Conservation (phyloP, 1,140 invertebrate species). For the Apis dorsata region DNA sequence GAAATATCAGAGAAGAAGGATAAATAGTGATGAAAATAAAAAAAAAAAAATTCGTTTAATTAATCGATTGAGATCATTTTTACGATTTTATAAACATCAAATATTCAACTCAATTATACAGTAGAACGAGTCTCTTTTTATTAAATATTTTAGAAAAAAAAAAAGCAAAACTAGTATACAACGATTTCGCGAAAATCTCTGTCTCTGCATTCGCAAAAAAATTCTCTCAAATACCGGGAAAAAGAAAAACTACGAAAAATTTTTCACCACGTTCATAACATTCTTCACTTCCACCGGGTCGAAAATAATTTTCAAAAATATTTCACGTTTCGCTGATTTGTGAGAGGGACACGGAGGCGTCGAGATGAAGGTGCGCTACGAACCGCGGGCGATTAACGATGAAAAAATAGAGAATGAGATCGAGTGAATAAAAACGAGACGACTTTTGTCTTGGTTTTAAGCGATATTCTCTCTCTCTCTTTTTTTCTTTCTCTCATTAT, state of each 20-base stretch:
- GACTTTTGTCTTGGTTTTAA: constrained; percentile 16
- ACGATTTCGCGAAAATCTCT: background rate
- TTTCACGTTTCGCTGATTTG: background rate
- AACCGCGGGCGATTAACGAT: constrained; percentile 25
- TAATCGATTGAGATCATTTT: too few species aligned
- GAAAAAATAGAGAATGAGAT: constrained; percentile 41
- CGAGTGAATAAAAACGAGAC: constrained; percentile 42
- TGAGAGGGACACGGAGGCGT: background rate
- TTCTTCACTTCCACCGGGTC: background rate
- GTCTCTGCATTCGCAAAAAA: background rate
- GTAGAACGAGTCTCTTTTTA: background rate
- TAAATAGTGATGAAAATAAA: too few species aligned
- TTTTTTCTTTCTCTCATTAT: background rate
- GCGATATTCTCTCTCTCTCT: background rate
- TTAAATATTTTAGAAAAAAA: background rate
- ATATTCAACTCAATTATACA: background rate
- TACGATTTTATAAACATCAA: too few species aligned
- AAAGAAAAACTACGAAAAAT: background rate
- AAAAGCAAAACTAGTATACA: background rate
- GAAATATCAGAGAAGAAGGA: too few species aligned
- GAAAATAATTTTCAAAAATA: background rate
- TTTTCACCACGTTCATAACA: too few species aligned
- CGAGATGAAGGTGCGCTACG: background rate
- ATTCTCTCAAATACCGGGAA: background rate
- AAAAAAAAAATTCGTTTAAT: too few species aligned